Evolutionary conservation across 2,113 vertebrate genomes (phyloP).

Genomic region (Colius striatus): DNA sequence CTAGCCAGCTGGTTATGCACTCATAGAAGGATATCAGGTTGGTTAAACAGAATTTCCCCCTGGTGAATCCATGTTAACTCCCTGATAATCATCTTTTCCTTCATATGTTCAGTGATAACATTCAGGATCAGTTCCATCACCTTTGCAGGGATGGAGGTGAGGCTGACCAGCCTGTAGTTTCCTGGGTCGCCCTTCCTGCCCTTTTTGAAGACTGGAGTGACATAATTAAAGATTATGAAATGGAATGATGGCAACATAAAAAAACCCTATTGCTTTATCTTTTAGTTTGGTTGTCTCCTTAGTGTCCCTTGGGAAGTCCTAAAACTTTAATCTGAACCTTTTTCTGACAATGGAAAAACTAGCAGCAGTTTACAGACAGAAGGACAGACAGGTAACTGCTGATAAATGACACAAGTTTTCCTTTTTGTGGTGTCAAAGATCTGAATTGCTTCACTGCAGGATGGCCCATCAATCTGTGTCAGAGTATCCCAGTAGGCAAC

Average conservation of each 20-base stretch:
- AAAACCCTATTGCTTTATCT: background rate
- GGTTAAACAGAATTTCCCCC: too few relatives aligned
- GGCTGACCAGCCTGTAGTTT: too few relatives aligned
- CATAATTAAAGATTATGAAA: background rate
- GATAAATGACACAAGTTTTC: conserved; percentile 10
- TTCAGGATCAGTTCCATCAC: too few relatives aligned
- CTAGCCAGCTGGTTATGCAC: too few relatives aligned
- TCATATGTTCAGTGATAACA: too few relatives aligned
- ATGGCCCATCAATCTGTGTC: background rate
- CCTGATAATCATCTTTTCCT: too few relatives aligned
- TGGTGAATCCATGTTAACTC: too few relatives aligned
- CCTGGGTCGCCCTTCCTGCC: too few relatives aligned
- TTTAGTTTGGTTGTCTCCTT: background rate
- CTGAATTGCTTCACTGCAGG: background rate
- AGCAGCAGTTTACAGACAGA: background rate
- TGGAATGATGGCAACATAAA: background rate
- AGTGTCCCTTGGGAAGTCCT: background rate
- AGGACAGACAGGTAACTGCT: conserved; percentile 16
- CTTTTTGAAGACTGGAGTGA: too few relatives aligned
- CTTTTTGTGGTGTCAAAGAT: conserved; percentile 4
- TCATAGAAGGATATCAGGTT: too few relatives aligned
- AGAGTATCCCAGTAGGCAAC: background rate
- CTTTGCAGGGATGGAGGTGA: too few relatives aligned
- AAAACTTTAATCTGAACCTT: conserved; percentile 36
- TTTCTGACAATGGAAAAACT: background rate